Base-by-base conservation (phyloP, 2,888 invertebrate genomes). In the Drosophila anomalata region DNA sequence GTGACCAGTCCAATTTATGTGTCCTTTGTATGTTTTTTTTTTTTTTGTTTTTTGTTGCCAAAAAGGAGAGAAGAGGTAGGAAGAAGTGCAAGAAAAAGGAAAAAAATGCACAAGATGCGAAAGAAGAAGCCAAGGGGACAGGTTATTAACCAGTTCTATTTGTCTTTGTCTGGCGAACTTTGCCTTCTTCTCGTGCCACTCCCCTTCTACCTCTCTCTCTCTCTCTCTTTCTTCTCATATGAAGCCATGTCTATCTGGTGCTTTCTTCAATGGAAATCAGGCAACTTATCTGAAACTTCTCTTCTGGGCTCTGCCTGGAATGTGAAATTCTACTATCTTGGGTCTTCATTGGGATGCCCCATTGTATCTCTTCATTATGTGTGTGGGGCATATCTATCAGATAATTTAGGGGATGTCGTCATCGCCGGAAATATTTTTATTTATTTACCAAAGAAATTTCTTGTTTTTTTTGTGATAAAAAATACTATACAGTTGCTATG, bases 1-100 rank as follows among this genome's bases (percentile, higher is more conserved):
- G 75, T 73, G 58, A 68, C 53, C 63, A 48, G 65, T 63, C 50
- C 62, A 83, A 83, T 83, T 79, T 77, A 79, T 83, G 79, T 44
- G 68, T 79, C 80, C 83, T 79, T 79, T 79, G 79, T 79, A 73
- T 50, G 54, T 48, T 41, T 12, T 12, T 46, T 2, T 46, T 2
- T 46, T 46, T 62, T 59, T 61, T 53, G 20, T 9, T 29, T 29
- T 9, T 29, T 29, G 68, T 69, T 63, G 42, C 24, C 56, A 24
- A 56, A 12, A 29, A 42, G 47, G 50, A 50, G 31, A 3, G 4
- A 26, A 36, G 12, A 31, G 48, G 5, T 0, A 24, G 52, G 52
- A 65, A 41, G 39, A 11, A 17, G 17, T 9, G 20, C 17, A 29
- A 26, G 42, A 59, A 48, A 58, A 65, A 70, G 70, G 67, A 24